Evolutionary conservation across 2,888 invertebrate species (phyloP).

Genomic region (Epistrophella euchroma): DNA sequence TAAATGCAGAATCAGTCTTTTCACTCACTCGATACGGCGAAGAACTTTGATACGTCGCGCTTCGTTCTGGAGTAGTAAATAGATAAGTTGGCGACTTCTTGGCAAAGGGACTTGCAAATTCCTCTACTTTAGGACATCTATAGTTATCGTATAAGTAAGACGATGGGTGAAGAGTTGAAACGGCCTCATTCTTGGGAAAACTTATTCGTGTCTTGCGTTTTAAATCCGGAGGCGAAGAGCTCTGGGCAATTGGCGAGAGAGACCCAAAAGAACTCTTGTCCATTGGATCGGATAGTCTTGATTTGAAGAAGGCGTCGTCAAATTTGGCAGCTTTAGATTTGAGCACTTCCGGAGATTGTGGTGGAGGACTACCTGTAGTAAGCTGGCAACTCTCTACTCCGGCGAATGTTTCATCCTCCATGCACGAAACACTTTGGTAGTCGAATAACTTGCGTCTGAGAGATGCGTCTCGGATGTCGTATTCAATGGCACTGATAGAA

Average conservation of each 20-base stretch:
- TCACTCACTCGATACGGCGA: slow-evolving; percentile 73
- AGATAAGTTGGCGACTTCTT: slow-evolving; percentile 26
- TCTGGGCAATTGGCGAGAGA: slow-evolving; percentile 82
- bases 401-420: slow-evolving; percentile 75
- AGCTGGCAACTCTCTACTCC: slow-evolving; percentile 37
- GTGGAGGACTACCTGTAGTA: slow-evolving; percentile 76
- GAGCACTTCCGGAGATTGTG: slow-evolving; percentile 67
- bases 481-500: slow-evolving; percentile 83
- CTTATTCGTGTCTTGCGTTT: slow-evolving; percentile 38
- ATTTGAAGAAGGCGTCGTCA: slow-evolving; percentile 45
- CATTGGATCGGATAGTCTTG: slow-evolving; percentile 80
- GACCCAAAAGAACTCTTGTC: slow-evolving; percentile 82
- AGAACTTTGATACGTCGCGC: slow-evolving; percentile 76
- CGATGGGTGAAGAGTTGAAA: background rate
- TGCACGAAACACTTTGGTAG: slow-evolving; percentile 79
- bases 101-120: slow-evolving; percentile 18
- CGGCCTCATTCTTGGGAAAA: background rate
- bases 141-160: slow-evolving; percentile 29
- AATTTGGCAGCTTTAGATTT: slow-evolving; percentile 9
- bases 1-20: slow-evolving; percentile 79
- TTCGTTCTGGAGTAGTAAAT: slow-evolving; percentile 79
- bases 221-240: slow-evolving; percentile 31
- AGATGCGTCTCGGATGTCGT: slow-evolving; percentile 81
- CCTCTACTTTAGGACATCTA: slow-evolving; percentile 32
- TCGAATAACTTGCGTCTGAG: slow-evolving; percentile 83